Percentiles rank a stretch among this genome's conserved stretches.
These are phyloP conservation scores for Ischnus inquisitorius DNA, from an alignment of 2,888 invertebrate genomes.

Conservation along the genomic window DNA sequence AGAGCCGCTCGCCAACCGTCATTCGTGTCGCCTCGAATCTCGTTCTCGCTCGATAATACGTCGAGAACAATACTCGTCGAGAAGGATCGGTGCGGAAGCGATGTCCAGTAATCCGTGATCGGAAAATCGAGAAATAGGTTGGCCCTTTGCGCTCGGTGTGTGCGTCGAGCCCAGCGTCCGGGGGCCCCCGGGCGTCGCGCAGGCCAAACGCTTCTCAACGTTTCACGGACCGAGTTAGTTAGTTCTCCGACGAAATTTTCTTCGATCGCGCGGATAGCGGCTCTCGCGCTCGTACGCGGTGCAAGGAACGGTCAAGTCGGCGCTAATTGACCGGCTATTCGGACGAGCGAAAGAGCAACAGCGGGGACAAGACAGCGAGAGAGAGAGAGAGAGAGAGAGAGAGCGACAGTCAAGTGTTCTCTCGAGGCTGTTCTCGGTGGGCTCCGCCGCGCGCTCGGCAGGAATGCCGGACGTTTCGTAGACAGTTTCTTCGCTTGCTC, in stretches of 20 bases:
- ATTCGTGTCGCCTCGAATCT: not conserved
- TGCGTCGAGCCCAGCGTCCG: constrained; percentile 16
- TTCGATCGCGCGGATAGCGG: constrained; percentile 18
- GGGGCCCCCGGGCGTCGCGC: constrained; percentile 48
- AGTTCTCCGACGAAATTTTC: constrained; percentile 31
- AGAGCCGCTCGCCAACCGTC: not conserved
- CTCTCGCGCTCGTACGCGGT: constrained; percentile 11
- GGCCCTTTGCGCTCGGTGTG: constrained; percentile 4
- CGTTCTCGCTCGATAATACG: not conserved
- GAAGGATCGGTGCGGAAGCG: not conserved
- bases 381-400: constrained; percentile 10
- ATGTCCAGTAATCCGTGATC: not conserved
- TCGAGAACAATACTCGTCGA: not conserved
- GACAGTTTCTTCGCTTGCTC: constrained; percentile 37
- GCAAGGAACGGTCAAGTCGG: constrained; percentile 13
- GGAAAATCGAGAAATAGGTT: not conserved
- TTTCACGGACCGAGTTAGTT: constrained; percentile 19
- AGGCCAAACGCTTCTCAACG: not conserved
- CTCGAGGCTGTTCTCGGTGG: constrained; percentile 18
- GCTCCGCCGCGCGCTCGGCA: constrained; percentile 18
- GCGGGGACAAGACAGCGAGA: constrained; percentile 7
- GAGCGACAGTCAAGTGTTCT: constrained; percentile 6
- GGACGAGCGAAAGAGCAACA: constrained; percentile 41
- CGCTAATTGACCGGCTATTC: constrained; percentile 70
- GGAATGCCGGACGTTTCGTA: constrained; percentile 68